A percentile compares a stretch with the other conserved stretches of the same genome.
Evolutionary conservation across 2,888 invertebrate genomes (phyloP).

Genomic region (Koerneria pararmatus): DNA sequence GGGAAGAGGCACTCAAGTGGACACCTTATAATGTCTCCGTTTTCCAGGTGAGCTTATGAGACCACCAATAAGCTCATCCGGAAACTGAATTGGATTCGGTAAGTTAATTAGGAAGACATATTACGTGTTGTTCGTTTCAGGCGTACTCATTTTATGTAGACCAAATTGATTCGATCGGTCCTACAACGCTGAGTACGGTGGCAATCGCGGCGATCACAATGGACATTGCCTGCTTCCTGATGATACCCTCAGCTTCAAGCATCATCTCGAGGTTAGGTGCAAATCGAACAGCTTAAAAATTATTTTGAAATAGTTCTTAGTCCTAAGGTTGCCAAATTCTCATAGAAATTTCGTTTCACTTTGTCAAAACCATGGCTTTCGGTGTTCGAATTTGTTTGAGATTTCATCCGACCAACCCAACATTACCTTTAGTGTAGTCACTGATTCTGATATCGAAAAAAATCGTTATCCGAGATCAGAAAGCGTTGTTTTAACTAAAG

Average conservation of each 20-base stretch:
- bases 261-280: conserved; percentile 34
- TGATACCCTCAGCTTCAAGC: conserved; percentile 41
- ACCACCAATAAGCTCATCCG: neutral
- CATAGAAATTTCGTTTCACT: no score
- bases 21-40: conserved; percentile 42
- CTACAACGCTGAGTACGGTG: conserved; percentile 42
- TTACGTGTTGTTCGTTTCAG: conserved; percentile 27
- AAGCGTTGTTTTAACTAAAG: no score
- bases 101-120: neutral
- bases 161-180: conserved; percentile 44
- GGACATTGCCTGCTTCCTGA: conserved; percentile 45
- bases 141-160: conserved; percentile 48
- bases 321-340: no score
- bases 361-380: no score
- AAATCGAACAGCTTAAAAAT: no score
- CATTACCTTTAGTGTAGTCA: no score
- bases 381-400: no score
- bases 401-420: no score
- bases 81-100: neutral
- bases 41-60: conserved; percentile 36
- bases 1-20: conserved; percentile 36
- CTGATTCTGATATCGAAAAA: no score
- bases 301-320: no score
- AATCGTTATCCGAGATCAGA: no score
- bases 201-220: conserved; percentile 44